phyloP scores from a whole-genome alignment of 2,113 vertebrate genomes.

The Marmota monax region DNA sequence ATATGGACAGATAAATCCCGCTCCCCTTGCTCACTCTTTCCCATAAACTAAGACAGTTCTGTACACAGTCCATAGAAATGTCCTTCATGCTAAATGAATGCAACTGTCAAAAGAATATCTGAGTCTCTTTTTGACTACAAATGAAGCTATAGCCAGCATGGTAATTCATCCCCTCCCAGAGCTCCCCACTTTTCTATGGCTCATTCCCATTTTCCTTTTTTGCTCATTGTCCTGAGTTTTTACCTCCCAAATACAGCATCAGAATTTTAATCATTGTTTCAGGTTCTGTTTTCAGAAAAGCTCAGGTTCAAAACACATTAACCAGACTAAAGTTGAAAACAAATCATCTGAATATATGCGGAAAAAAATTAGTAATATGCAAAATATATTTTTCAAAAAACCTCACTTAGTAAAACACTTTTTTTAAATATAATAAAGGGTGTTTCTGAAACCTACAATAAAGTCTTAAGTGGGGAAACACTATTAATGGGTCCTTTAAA shows the following conservation, averaged over 20 bases:
- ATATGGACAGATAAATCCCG: background rate
- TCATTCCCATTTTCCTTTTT: background rate
- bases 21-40: background rate
- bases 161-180: background rate
- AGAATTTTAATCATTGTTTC: constrained; percentile 30
- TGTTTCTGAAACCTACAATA: background rate
- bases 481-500: background rate
- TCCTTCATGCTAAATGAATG: background rate
- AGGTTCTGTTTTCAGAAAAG: constrained; percentile 17
- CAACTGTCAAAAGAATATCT: background rate
- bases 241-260: background rate
- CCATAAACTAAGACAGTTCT: background rate
- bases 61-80: background rate
- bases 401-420: background rate
- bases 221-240: background rate
- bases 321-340: background rate
- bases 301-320: background rate
- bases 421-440: background rate
- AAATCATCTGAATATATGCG: background rate
- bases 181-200: background rate
- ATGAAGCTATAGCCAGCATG: background rate
- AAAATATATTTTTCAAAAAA: background rate
- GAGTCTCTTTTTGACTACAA: background rate
- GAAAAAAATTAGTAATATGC: background rate
- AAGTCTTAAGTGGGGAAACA: background rate